Evolutionary conservation across 2,888 invertebrate genomes (phyloP).

Genomic region (Micropterix aruncella): DNA sequence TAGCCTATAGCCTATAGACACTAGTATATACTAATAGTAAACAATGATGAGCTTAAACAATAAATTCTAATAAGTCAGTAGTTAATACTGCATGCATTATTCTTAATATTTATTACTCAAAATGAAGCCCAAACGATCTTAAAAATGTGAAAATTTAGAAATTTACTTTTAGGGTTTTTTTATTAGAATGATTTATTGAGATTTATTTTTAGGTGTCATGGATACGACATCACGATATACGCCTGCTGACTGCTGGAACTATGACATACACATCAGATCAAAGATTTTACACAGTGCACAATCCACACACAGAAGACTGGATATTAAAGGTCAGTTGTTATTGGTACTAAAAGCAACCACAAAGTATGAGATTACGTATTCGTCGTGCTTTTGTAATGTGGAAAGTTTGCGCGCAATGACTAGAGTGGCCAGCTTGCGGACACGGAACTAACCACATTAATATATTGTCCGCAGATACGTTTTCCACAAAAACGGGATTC

Average conservation of each 20-base stretch:
- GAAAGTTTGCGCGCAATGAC: neutral
- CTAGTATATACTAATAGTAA: too few species aligned
- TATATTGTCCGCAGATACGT: constrained; percentile 39
- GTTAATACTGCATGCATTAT: too few species aligned
- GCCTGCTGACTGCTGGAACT: constrained; percentile 33
- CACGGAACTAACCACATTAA: neutral
- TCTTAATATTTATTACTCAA: too few species aligned
- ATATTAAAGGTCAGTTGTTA: constrained; percentile 49
- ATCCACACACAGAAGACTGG: constrained; percentile 77
- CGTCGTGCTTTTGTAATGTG: too few species aligned
- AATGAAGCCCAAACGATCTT: too few species aligned
- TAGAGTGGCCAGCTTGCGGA: neutral
- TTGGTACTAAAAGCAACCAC: neutral
- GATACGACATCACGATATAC: constrained; percentile 37
- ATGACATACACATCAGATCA: constrained; percentile 58
- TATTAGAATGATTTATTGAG: too few species aligned
- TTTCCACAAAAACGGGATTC: constrained; percentile 73
- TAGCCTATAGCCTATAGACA: too few species aligned
- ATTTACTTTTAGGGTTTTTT: too few species aligned
- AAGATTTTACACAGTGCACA: constrained; percentile 73
- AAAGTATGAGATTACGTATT: too few species aligned
- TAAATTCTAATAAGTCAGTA: too few species aligned
- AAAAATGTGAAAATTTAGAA: too few species aligned
- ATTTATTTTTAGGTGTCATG: constrained; percentile 29
- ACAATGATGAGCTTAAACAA: too few species aligned